A percentile compares a stretch with the other conserved stretches of the same genome.
phyloP scores from a whole-genome alignment of 2,888 invertebrate species.

The Drosophila rellima region DNA sequence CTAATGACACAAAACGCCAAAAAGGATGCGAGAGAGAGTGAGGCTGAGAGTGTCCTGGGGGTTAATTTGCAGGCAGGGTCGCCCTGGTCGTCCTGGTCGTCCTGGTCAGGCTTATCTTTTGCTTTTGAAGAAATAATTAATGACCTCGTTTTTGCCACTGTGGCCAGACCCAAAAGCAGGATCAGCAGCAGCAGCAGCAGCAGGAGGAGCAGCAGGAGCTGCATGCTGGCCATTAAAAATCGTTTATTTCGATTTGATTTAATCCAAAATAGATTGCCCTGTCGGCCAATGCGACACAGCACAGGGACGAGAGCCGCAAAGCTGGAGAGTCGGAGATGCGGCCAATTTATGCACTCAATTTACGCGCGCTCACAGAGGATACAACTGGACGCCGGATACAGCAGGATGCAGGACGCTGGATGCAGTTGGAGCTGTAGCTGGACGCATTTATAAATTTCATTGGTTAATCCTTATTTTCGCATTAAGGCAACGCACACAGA shows the following conservation, averaged over 20 bases:
- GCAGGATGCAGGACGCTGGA: conserved; percentile 23
- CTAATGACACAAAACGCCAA: conserved; percentile 83
- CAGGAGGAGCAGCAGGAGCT: not conserved
- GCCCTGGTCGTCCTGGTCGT: conserved; percentile 7
- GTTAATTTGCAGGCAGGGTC: conserved; percentile 71
- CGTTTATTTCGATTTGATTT: conserved; percentile 86
- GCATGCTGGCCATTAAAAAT: conserved; percentile 84
- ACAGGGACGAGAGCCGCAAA: conserved; percentile 12
- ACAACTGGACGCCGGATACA: conserved; percentile 13
- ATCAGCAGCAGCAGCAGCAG: conserved; percentile 3
- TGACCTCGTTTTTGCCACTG: conserved; percentile 85
- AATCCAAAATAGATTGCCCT: conserved; percentile 85
- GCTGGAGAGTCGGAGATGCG: conserved; percentile 29
- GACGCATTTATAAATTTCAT: conserved; percentile 85
- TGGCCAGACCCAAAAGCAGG: conserved; percentile 32
- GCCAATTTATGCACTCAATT: conserved; percentile 83
- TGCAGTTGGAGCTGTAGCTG: conserved; percentile 19
- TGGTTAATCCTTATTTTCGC: conserved; percentile 85
- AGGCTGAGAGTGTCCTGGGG: conserved; percentile 40
- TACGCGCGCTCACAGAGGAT: conserved; percentile 50
- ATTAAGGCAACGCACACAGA: conserved; percentile 64
- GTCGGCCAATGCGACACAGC: conserved; percentile 54
- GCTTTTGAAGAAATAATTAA: conserved; percentile 85
- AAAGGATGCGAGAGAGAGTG: conserved; percentile 58
- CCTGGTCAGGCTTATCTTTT: conserved; percentile 81